Base-by-base conservation (phyloP, 2,888 invertebrate species). In the Campoletis raptor region DNA sequence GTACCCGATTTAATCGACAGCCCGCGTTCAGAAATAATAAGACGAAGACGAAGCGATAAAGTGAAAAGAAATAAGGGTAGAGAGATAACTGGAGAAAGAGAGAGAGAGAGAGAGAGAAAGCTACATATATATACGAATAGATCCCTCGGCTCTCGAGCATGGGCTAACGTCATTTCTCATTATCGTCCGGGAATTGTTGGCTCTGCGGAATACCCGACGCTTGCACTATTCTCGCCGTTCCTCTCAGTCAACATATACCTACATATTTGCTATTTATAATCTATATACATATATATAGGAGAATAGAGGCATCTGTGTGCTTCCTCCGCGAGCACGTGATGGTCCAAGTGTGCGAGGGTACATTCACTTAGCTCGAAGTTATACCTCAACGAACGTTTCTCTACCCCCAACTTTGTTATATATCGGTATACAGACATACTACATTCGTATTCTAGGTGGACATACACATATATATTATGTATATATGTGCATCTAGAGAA, bases 151-250 rank as follows among this genome's bases (percentile, higher is more conserved):
- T 24, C 83, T 78, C 81, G 81, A 86, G 81, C 83, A 54, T 74
- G 78, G 83, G 81, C 83, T 86, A 86, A 86, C 83, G 83, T 86
- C 81, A 83, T 86, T 86, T 86, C 86, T 86, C 86, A 86, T 86
- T 86, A 86, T 83, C 86, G 86, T 83, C 77, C 83, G 81, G 81
- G 76, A 83, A 86, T 83, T 86, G 83, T 86, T 86, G 81, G 83
- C 86, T 83, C 86, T 83, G 86, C 36, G 81, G 86, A 86, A 83
- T 81, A 83, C 77, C 83, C 81, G 52, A 77, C 67, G 72, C 81
- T 77, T 69, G 42, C 81, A 77, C 77, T 73, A 77, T 83, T 42
- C 83, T 61, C 77, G 69, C 52, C 80, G 66, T 81, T 48, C 70
- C 30, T 57, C 36, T 42, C 37, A 12, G 61, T 37, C 15, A 40